A percentile compares a stretch with the other conserved stretches of the same genome.
Conservation (phyloP, 2,888 invertebrate genomes). For the Rhingia rostrata region DNA sequence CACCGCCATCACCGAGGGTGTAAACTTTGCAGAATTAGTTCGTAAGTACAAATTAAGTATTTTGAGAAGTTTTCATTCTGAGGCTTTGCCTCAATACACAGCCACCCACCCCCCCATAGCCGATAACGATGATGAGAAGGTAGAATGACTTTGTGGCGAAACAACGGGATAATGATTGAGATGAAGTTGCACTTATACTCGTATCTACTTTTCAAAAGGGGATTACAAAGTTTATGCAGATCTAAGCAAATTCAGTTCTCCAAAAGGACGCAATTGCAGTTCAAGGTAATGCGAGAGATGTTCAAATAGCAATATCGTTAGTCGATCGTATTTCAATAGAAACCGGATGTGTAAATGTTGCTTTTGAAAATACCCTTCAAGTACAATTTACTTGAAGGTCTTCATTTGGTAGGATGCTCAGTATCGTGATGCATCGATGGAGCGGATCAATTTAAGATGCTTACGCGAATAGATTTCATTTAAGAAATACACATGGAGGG, state of each 20-base stretch:
- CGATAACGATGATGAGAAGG: constrained; percentile 7
- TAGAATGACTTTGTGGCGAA: not conserved
- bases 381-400: too few relatives aligned
- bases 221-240: constrained; percentile 43
- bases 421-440: too few relatives aligned
- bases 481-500: too few relatives aligned
- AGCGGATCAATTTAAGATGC: too few relatives aligned
- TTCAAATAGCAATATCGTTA: constrained; percentile 13
- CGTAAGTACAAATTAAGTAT: constrained; percentile 64
- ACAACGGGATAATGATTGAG: not conserved
- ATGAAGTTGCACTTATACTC: constrained; percentile 7
- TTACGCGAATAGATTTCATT: too few relatives aligned
- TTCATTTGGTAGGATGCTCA: too few relatives aligned
- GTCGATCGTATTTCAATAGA: not conserved
- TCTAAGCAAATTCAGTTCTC: constrained; percentile 15
- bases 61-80: constrained; percentile 35
- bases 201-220: constrained; percentile 5
- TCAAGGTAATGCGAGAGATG: not conserved
- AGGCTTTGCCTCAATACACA: constrained; percentile 2
- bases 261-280: constrained; percentile 14
- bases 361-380: too few relatives aligned
- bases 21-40: constrained; percentile 54
- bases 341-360: not conserved
- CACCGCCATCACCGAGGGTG: constrained; percentile 8
- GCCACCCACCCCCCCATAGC: not conserved